These are phyloP conservation scores for Pantala flavescens DNA, from an alignment of 1,140 invertebrate genomes.

Conservation along the genomic window DNA sequence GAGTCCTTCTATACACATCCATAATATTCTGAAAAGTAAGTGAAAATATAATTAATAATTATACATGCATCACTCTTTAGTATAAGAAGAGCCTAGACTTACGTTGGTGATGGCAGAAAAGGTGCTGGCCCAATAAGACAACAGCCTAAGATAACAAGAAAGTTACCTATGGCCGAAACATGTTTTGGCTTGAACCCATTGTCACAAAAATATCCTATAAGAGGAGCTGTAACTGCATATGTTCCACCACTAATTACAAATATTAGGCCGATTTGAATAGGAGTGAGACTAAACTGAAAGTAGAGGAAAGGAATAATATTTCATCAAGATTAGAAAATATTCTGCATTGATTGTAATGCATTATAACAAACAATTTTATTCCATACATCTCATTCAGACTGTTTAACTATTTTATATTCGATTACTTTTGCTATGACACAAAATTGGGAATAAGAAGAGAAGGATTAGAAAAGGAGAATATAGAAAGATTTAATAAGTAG, in stretches of 20 bases:
- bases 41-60: not conserved
- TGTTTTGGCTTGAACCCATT: constrained; percentile 27
- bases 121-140: constrained; percentile 36
- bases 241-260: constrained; percentile 44
- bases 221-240: constrained; percentile 41
- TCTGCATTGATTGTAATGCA: not conserved
- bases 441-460: too few species aligned
- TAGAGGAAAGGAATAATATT: not conserved
- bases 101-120: constrained; percentile 23
- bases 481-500: too few species aligned
- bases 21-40: constrained; percentile 29
- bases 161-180: constrained; percentile 29
- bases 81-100: not conserved
- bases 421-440: too few species aligned
- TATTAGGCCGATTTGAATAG: constrained; percentile 36
- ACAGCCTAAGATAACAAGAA: constrained; percentile 33
- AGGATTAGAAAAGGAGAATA: too few species aligned
- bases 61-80: not conserved
- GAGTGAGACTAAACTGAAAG: constrained; percentile 30
- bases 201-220: constrained; percentile 39
- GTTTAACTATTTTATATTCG: too few species aligned
- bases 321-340: not conserved
- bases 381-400: too few species aligned
- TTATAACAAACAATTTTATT: not conserved
- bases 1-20: constrained; percentile 34